Evolutionary conservation across 1,140 invertebrate species (phyloP).

Genomic region (Solen grandis): DNA sequence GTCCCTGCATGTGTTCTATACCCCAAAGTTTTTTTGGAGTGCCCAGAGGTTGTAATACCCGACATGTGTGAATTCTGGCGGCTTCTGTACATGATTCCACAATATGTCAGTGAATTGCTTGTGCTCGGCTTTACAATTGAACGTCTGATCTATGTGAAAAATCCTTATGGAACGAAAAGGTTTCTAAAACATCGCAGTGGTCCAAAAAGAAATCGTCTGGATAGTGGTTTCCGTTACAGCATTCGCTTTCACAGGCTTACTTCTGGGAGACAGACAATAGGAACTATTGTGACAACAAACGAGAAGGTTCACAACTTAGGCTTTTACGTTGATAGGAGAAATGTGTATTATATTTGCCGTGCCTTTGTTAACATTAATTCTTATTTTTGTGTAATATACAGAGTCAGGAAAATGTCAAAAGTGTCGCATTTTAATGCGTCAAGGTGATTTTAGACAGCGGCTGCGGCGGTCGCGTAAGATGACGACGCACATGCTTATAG

Average conservation of each 20-base stretch:
- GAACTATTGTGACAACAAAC: conserved; percentile 47
- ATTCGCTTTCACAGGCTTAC: conserved; percentile 66
- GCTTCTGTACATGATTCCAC: conserved; percentile 64
- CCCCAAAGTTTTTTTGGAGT: conserved; percentile 63
- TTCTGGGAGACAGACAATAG: conserved; percentile 66
- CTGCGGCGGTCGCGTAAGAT: conserved; percentile 18
- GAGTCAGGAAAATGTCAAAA: conserved; percentile 54
- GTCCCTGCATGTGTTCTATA: conserved; percentile 57
- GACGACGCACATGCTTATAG: conserved; percentile 63
- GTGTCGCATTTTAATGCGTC: conserved; percentile 16
- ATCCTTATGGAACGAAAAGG: conserved; percentile 86
- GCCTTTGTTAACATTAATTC: conserved; percentile 58
- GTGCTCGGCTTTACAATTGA: conserved; percentile 93
- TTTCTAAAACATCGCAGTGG: conserved; percentile 61
- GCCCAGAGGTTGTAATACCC: conserved; percentile 51
- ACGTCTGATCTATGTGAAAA: conserved; percentile 96
- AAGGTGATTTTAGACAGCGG: conserved; percentile 21
- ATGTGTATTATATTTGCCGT: conserved; percentile 62
- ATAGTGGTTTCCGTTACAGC: conserved; percentile 58
- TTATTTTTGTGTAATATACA: conserved; percentile 71
- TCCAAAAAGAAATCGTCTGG: conserved; percentile 64
- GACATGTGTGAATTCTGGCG: conserved; percentile 65
- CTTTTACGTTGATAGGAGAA: conserved; percentile 46
- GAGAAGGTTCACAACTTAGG: conserved; percentile 61
- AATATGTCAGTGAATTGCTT: conserved; percentile 70